Evolutionary conservation across 2,797 vertebrate genomes (phyloP), one percentile per base, ranked within the genome.

Genomic region (Harpagifer antarcticus): DNA sequence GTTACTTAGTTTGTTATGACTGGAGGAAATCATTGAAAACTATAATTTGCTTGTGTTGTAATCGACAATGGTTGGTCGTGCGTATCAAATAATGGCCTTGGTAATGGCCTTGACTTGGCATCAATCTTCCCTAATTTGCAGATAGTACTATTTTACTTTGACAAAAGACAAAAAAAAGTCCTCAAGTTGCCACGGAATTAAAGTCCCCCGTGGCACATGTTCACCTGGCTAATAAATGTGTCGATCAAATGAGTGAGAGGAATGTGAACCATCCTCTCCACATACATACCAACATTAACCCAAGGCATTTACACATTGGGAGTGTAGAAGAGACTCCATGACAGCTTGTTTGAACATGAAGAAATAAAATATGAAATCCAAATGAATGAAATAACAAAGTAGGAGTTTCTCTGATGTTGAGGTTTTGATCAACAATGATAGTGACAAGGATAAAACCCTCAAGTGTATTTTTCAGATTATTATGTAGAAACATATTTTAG

Each of bases 391-490:
- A 3, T 37, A 9, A 37, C 33, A 5, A 17, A 27, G 27, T 11
- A 15, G 3, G 13, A 42, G 12, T 42, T 17, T 9, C 16, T 47
- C 37, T 16, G 27, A 40, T 17, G 2, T 19, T 44, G n/a, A 23
- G 7, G 13, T 50, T 61, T 27, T 10, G 40, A 1, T 47, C 2
- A 40, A 48, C 52, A 31, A 52, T 12, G 15, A 31, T 13, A 19
- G 1, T 14, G n/a, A 55, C 16, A 67, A 49, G 15, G 12, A 9
- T 5, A 10, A 15, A 16, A 55, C 20, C 3, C 8, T 27, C 9
- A 8, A 19, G 13, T 33, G 44, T 62, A 45, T 68, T 52, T 0
- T 43, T n/a, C 14, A 17, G 55, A 66, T 61, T 57, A 52, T 74
- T 48, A 19, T 48, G 3, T 42, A n/a, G 9, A 57, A 45, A 49